Conservation (phyloP, 2,113 vertebrate genomes). For the Sapajus apella region DNA sequence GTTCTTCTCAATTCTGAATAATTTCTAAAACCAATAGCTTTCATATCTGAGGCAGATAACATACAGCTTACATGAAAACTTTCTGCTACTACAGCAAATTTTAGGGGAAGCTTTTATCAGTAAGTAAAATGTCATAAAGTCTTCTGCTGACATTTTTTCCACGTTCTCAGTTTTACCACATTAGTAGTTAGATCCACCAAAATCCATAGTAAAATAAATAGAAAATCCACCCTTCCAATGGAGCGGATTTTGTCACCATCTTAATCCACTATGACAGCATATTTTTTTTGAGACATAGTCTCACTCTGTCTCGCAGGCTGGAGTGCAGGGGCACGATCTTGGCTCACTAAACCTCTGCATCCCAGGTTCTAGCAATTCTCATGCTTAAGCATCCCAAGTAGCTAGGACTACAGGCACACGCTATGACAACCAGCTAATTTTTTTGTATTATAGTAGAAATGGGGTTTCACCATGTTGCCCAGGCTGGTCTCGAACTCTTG, state of each 20-base stretch:
- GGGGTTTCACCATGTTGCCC: too few species aligned
- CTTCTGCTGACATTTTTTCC: background rate
- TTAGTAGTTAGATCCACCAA: background rate
- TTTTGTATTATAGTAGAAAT: too few species aligned
- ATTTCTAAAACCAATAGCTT: background rate
- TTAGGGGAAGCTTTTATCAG: background rate
- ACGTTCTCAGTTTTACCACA: conserved; percentile 25
- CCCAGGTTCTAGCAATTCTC: too few species aligned
- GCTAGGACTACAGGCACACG: too few species aligned
- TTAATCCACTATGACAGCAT: background rate
- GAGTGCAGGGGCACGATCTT: too few species aligned
- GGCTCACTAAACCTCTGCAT: too few species aligned
- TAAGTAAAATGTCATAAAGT: background rate
- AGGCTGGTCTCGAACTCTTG: too few species aligned
- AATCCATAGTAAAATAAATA: background rate
- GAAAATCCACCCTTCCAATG: background rate
- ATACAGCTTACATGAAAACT: background rate
- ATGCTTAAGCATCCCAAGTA: too few species aligned
- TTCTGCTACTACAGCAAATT: background rate
- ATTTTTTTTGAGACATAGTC: too few species aligned
- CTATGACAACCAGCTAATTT: too few species aligned
- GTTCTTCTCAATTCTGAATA: background rate
- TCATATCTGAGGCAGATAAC: background rate
- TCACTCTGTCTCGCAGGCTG: too few species aligned
- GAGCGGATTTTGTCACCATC: background rate